phyloP scores from a whole-genome alignment of 1,140 invertebrate species.

The Arion vulgaris region DNA sequence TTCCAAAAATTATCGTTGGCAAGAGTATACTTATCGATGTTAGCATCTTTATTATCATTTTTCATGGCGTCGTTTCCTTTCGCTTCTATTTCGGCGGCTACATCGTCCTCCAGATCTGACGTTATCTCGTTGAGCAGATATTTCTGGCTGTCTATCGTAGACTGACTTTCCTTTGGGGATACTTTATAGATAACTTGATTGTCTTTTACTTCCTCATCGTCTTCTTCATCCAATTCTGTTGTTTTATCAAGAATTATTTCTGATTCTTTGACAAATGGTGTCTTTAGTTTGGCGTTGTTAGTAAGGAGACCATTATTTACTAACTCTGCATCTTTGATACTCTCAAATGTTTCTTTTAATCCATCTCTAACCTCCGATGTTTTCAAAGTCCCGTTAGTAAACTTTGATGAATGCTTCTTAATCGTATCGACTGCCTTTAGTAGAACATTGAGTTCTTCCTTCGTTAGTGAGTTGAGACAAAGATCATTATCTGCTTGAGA shows the following conservation, averaged over 20 bases:
- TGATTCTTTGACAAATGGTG: conserved; percentile 16
- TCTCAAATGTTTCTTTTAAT: conserved; percentile 4
- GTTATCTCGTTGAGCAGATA: background rate
- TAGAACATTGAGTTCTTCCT: conserved; percentile 45
- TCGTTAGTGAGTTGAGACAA: too few species aligned
- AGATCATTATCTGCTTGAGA: too few species aligned
- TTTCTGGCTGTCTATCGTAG: too few species aligned
- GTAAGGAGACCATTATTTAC: too few species aligned
- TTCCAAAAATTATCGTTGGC: too few species aligned
- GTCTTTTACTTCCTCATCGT: background rate
- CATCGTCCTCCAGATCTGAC: background rate
- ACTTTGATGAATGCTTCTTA: conserved; percentile 23
- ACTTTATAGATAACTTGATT: background rate
- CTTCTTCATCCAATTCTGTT: background rate
- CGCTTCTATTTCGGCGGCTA: too few species aligned
- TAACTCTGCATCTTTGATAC: too few species aligned
- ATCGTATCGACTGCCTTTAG: conserved; percentile 46
- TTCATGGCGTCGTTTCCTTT: too few species aligned
- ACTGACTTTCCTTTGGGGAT: background rate
- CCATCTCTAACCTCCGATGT: background rate
- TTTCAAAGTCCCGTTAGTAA: conserved; percentile 4
- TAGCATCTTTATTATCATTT: too few species aligned
- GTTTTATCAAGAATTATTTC: background rate
- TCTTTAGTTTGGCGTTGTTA: background rate
- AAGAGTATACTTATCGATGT: too few species aligned